A percentile compares a stretch with the other conserved stretches of the same genome.
Conservation (phyloP, 2,888 invertebrate genomes). For the Taenaris catops region DNA sequence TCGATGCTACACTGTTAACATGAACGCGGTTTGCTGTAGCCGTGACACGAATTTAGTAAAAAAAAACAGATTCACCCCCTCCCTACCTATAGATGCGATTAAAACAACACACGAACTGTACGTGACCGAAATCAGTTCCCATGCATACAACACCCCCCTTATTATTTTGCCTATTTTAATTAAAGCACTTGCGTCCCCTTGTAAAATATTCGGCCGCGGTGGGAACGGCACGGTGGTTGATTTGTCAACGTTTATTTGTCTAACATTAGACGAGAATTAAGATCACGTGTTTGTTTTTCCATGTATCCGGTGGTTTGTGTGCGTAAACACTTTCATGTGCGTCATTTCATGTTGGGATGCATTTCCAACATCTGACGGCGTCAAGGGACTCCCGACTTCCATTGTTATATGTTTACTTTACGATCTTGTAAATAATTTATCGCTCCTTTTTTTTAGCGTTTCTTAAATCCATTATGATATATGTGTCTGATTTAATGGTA, state of each 20-base stretch:
- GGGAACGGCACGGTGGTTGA: slow-evolving; percentile 55
- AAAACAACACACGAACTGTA: slow-evolving; percentile 10
- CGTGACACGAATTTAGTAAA: slow-evolving; percentile 42
- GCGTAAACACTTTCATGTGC: slow-evolving; percentile 12
- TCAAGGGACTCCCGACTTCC: not conserved
- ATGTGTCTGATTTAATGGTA: no score
- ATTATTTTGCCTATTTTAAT: slow-evolving; percentile 68
- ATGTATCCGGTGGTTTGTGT: slow-evolving; percentile 20
- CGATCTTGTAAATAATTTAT: no score
- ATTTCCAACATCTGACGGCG: slow-evolving; percentile 8
- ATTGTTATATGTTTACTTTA: no score
- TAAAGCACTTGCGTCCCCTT: slow-evolving; percentile 46
- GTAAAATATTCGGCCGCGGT: slow-evolving; percentile 61
- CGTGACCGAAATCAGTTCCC: slow-evolving; percentile 45
- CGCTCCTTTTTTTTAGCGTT: no score
- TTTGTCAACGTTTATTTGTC: slow-evolving; percentile 21
- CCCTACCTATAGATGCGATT: slow-evolving; percentile 5
- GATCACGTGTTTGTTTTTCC: slow-evolving; percentile 23
- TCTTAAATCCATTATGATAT: no score
- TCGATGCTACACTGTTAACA: slow-evolving; percentile 48
- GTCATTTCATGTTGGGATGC: slow-evolving; percentile 3
- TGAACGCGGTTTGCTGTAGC: slow-evolving; percentile 36
- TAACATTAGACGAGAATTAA: slow-evolving; percentile 9
- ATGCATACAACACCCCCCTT: slow-evolving; percentile 53
- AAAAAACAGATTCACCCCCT: slow-evolving; percentile 31